A percentile compares a stretch with the other conserved stretches of the same genome.
Conservation (phyloP, 2,797 vertebrate genomes). For the Anniella stebbinsi region DNA sequence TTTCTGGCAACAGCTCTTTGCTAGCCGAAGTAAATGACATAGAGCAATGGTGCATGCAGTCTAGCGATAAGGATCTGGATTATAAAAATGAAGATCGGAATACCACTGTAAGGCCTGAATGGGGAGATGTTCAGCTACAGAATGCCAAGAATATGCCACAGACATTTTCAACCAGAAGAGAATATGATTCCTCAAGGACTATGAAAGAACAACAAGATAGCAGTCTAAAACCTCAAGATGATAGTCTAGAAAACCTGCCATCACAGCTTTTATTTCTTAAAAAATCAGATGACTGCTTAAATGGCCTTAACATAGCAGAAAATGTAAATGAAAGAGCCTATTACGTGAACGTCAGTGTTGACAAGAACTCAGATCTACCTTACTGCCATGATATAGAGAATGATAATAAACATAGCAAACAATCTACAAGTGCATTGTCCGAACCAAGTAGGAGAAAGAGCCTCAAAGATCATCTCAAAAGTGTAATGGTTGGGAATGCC, state of each 20-base stretch:
- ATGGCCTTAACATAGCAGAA: neutral
- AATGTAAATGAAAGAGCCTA: constrained; percentile 41
- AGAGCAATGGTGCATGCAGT: constrained; percentile 74
- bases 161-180: neutral
- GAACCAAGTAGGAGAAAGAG: constrained; percentile 78
- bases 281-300: constrained; percentile 61
- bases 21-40: constrained; percentile 82
- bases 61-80: constrained; percentile 8
- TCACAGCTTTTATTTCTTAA: constrained; percentile 84
- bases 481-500: constrained; percentile 89
- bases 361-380: neutral
- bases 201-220: constrained; percentile 2
- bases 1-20: constrained; percentile 84
- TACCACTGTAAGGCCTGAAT: neutral
- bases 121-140: constrained; percentile 37
- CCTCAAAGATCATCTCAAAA: constrained; percentile 89
- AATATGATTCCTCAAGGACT: neutral
- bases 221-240: constrained; percentile 58
- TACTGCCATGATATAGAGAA: constrained; percentile 26
- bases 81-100: rapidly evolving
- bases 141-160: neutral
- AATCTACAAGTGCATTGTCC: constrained; percentile 27
- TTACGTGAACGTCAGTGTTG: constrained; percentile 32
- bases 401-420: constrained; percentile 5
- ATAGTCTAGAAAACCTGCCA: constrained; percentile 79